Base-by-base conservation (phyloP, 2,113 vertebrate species). In the Mastomys natalensis region DNA sequence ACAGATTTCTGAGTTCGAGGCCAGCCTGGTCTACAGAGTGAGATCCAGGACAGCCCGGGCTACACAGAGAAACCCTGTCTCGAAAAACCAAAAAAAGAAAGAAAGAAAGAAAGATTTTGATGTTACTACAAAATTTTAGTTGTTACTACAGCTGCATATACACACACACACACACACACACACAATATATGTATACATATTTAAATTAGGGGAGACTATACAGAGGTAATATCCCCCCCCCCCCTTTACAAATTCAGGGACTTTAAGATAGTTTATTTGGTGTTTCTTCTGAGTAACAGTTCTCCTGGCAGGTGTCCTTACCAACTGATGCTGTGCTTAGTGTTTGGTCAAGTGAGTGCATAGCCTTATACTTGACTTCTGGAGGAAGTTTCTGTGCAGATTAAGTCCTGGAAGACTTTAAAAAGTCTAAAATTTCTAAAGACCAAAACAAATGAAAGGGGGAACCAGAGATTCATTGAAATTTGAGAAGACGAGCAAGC, bases 341-440 rank as follows among this genome's bases (percentile, higher is more conserved):
- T 0, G 10, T 88, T 91, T 87, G 45, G 40, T 6, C 31, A 85
- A 7, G 51, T 48, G 6, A 51, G 10, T 31, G 40, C 13, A 68
- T 7, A 24, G 53, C 24, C 78, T 16, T 10, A 76, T 55, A 48
- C 0, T 26, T 45, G 22, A 43, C 4, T 88, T 48, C 24, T 3
- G 7, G 40, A 85, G 40, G 6, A 58, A 19, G 13, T 8, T 64
- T 53, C 7, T 40, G 37, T 12, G 10, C 0, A 62, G 90, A 19
- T 81, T 60, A 37, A 10, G 17, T 90, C 13, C 26, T n/a, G 60
- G n/a, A 89, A 81, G 37, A 17, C 37, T 45, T 21, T 64, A 37
- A 84, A 82, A 78, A 34, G 21, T 60, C 66, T 87, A 73, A 91
- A 1, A 31, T 81, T 89, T 95, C 73, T 89, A 22, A 91, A 66